Conservation (phyloP, 2,797 vertebrate genomes). For the Silurus lanzhouensis region DNA sequence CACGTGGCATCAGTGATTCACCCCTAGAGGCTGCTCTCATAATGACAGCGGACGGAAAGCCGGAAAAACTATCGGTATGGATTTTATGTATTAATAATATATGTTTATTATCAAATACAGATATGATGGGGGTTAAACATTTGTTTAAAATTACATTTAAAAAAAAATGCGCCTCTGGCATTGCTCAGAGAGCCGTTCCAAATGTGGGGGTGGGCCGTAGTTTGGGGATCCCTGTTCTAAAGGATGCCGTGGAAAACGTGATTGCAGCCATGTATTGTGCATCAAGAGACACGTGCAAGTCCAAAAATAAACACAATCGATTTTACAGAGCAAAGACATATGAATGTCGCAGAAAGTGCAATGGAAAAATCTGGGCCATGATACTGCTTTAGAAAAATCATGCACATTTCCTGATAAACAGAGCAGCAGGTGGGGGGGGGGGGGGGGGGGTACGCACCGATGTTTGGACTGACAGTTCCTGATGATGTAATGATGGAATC, state of each 20-base stretch:
- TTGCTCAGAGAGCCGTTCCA: too few relatives aligned
- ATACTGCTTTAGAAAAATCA: background rate
- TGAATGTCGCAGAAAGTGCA: constrained; percentile 7
- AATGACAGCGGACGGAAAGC: too few relatives aligned
- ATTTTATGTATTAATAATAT: too few relatives aligned
- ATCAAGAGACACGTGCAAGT: background rate
- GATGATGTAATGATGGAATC: constrained; percentile 41
- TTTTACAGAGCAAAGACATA: background rate
- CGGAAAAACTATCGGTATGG: too few relatives aligned
- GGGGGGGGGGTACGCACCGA: constrained; percentile 10
- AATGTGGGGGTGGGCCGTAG: too few relatives aligned
- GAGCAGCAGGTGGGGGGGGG: constrained; percentile 33
- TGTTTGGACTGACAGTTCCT: background rate
- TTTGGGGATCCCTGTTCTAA: background rate
- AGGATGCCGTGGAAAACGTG: background rate
- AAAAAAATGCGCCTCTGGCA: too few relatives aligned
- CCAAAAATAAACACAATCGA: background rate
- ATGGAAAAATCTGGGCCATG: constrained; percentile 47
- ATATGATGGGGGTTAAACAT: too few relatives aligned
- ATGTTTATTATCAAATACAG: too few relatives aligned
- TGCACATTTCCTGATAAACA: constrained; percentile 1
- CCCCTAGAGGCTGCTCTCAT: too few relatives aligned
- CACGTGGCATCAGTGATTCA: too few relatives aligned
- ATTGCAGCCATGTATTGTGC: background rate
- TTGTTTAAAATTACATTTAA: too few relatives aligned